Percentiles rank a stretch among this genome's conserved stretches.
Conservation (phyloP, 2,888 invertebrate genomes). For the Sialis lutaria region DNA sequence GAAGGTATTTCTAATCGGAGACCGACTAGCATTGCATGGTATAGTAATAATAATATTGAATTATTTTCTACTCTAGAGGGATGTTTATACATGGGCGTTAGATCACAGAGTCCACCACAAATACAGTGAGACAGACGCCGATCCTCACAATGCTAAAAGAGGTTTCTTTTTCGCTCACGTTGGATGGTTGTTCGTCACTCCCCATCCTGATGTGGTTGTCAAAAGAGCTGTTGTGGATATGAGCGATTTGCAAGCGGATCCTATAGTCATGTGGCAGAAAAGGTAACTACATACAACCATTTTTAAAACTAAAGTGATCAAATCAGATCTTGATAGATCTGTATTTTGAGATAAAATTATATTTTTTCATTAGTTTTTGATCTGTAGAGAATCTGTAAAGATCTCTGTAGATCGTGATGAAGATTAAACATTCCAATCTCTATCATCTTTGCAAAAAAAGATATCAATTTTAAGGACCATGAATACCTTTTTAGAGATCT, state of each 20-base stretch:
- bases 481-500: no score
- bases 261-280: conserved; percentile 61
- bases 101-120: conserved; percentile 83
- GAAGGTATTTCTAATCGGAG: no score
- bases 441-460: no score
- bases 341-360: no score
- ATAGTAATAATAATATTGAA: neutral
- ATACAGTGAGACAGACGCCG: conserved; percentile 72
- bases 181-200: conserved; percentile 76
- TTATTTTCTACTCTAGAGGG: conserved; percentile 36
- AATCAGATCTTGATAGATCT: no score
- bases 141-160: conserved; percentile 66
- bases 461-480: no score
- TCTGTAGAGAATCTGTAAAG: no score
- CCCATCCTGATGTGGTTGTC: conserved; percentile 60
- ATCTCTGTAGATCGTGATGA: no score
- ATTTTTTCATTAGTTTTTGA: no score
- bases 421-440: no score
- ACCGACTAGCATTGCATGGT: no score
- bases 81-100: conserved; percentile 72
- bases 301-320: no score
- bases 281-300: conserved; percentile 22
- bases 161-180: conserved; percentile 88
- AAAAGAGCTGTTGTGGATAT: conserved; percentile 49
- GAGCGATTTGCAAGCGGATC: conserved; percentile 53